These are phyloP conservation scores for Erynnis tages DNA, from an alignment of 2,888 invertebrate genomes.

Conservation along the genomic window DNA sequence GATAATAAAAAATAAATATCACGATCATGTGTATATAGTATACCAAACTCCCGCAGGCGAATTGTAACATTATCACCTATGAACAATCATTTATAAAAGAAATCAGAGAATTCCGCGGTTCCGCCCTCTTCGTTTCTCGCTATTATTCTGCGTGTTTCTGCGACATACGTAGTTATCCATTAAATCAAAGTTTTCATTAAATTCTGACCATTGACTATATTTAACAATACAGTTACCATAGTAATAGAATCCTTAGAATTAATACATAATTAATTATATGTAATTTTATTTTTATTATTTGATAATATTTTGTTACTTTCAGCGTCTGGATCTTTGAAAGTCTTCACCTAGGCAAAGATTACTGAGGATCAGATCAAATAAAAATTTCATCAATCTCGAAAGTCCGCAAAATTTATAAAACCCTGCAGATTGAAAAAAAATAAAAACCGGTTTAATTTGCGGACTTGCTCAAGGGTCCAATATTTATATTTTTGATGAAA, in stretches of 20 bases:
- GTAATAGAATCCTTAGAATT: too few relatives aligned
- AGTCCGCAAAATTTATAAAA: constrained; percentile 2
- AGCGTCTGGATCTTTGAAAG: too few relatives aligned
- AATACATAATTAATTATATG: too few relatives aligned
- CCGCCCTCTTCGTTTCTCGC: background rate
- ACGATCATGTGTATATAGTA: too few relatives aligned
- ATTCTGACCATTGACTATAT: too few relatives aligned
- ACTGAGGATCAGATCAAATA: constrained; percentile 4
- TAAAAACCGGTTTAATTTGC: background rate
- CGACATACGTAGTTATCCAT: background rate
- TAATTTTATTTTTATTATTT: too few relatives aligned
- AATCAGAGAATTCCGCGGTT: background rate
- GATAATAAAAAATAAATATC: too few relatives aligned
- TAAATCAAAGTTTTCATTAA: background rate
- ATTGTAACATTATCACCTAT: constrained; percentile 4
- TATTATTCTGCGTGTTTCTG: background rate
- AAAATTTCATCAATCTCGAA: constrained; percentile 2
- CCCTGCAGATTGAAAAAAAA: background rate
- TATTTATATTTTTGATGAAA: constrained; percentile 8
- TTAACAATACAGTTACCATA: too few relatives aligned
- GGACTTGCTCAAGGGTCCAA: background rate
- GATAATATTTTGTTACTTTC: too few relatives aligned
- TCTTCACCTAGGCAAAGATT: too few relatives aligned
- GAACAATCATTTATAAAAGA: constrained; percentile 7
- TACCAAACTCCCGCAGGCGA: background rate